Base-by-base conservation (phyloP, 64 coral and sea anemone species). In the Montipora cactus region DNA sequence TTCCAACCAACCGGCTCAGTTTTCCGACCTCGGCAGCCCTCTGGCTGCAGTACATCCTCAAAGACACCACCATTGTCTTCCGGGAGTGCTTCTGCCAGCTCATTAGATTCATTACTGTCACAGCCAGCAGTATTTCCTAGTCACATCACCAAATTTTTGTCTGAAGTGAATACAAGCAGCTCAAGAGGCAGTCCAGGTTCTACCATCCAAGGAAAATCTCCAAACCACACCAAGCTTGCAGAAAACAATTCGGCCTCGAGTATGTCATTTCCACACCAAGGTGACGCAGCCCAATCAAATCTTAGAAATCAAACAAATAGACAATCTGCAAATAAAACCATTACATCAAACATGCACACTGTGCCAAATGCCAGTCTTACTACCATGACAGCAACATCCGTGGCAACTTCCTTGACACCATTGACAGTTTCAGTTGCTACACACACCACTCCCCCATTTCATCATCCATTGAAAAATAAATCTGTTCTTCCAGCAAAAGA, bases 1-100 rank as follows among this genome's bases (percentile, higher is more conserved):
- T 93, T 93, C 48, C 85, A 87, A 23, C 92, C 92, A 14, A 93
- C 85, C 10, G 92, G 92, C 5, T 93, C 92, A 14, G 92, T 93
- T 5, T 93, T 93, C 57, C 79, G 85, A 72, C 92, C 77, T 79
- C 87, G 84, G 28, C 87, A 59, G 52, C 59, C 89, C 3, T 90
- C 47, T 8, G 57, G 14, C 28, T 22, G 46, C 67, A 50, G 19
- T 52, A 23, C 15, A 20, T n/a, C 45, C 18, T 86, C 66, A 23
- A 84, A 84, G 19, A 15, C 12, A 21, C 10, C 2, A 7, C 8
- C 7, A 1, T 7, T 19, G 49, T 10, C 18, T 47, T 71, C 37
- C 13, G 64, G 71, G 46, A 72, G 44, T 71, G 10, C 81, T 68
- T 70, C 46, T 22, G 18, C 47, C 5, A 86, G 18, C 45, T 71